Conservation (phyloP, 2,797 vertebrate species). For the Dicrostonyx torquatus region DNA sequence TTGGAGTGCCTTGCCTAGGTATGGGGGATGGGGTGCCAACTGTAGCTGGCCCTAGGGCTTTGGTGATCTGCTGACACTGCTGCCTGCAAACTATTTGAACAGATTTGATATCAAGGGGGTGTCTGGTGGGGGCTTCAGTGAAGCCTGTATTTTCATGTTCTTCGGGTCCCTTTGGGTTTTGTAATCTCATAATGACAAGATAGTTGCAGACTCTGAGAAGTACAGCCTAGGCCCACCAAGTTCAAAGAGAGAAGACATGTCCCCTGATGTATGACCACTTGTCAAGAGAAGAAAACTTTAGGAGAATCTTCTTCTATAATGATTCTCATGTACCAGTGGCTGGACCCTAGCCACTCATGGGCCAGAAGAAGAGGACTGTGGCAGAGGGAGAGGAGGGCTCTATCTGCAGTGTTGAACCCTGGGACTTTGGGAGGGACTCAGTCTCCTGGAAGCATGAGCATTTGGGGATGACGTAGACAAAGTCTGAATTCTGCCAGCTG, state of each 20-base stretch:
- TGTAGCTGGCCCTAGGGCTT: background rate
- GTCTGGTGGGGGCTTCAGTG: background rate
- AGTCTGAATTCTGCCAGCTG: background rate
- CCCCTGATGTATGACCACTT: background rate
- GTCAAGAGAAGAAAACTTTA: background rate
- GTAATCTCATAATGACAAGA: background rate
- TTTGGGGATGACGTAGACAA: background rate
- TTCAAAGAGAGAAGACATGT: background rate
- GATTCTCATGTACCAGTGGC: background rate
- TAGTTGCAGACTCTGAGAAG: background rate
- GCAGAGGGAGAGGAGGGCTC: background rate
- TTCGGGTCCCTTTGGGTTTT: background rate
- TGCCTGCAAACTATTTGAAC: background rate
- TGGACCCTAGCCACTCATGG: background rate
- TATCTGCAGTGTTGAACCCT: background rate
- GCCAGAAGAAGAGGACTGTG: background rate
- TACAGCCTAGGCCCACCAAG: background rate
- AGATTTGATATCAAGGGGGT: background rate
- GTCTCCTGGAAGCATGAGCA: background rate
- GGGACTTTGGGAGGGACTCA: background rate
- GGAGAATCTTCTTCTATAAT: background rate
- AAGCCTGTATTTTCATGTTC: background rate
- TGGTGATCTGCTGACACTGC: background rate
- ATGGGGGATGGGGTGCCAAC: rapidly evolving
- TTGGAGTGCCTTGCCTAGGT: background rate